Base-by-base conservation (phyloP, 2,113 vertebrate genomes). In the Okapia johnstoni region DNA sequence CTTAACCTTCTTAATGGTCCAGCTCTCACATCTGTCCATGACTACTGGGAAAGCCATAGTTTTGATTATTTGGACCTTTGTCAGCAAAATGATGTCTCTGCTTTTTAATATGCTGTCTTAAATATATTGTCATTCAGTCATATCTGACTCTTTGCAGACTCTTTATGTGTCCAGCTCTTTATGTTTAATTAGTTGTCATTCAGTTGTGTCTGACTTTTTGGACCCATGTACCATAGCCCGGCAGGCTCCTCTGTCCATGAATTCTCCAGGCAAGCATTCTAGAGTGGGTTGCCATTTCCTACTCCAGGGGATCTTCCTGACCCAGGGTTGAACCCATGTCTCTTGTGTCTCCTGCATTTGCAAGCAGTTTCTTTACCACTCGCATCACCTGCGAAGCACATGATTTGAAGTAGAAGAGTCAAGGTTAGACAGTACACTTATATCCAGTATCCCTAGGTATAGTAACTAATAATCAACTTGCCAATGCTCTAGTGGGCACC, bases 211-310 rank as follows among this genome's bases (percentile, higher is more conserved):
- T 43, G 23, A 76, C 23, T 14, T 76, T 73, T 14, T 76, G 40
- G 70, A 11, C 21, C 23, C 23, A 26, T 43, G 36, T 11, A 76
- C 70, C 6, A 25, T 14, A 73, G 36, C 36, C 36, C 0, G 0
- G 21, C 70, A 76, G 70, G 36, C 23, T 76, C 70, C 36, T 76
- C 21, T 25, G 13, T 76, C 3, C 36, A 14, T 43, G 21, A 14
- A 76, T 40, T 76, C 6, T 76, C 6, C 6, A 25, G 36, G 36
- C 25, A 76, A 43, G 23, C 25, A 76, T 43, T 43, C 36, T 76
- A 43, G 70, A 43, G 40, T 76, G 36, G 21, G 36, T 43, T 76
- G 36, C 36, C 23, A 43, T 43, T 76, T 40, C 21, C 70, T 14
- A 76, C 25, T 43, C 36, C 23, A 76, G 12, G 19, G 66, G 10